Conservation (phyloP, 2,113 vertebrate genomes). For the Centrocercus urophasianus region DNA sequence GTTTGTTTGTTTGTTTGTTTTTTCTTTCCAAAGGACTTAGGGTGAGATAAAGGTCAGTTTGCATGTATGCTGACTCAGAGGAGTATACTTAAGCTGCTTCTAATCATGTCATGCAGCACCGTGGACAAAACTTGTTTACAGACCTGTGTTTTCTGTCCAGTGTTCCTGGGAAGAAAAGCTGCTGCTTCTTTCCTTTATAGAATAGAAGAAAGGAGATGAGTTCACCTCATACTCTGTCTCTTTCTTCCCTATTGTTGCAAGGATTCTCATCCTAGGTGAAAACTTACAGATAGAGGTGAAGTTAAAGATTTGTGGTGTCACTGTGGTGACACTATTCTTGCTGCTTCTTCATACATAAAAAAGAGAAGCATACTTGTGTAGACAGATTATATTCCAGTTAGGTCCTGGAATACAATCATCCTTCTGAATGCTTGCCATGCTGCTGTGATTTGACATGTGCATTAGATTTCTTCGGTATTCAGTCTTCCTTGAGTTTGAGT, state of each 20-base stretch:
- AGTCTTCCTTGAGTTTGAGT: background rate
- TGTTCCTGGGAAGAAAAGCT: background rate
- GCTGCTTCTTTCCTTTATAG: background rate
- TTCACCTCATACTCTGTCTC: accelerated
- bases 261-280: background rate
- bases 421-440: background rate
- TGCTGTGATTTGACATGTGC: background rate
- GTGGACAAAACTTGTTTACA: background rate
- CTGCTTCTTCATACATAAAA: background rate
- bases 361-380: background rate
- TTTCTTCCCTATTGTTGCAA: background rate
- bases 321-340: background rate
- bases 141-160: background rate
- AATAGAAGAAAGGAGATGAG: background rate
- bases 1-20: background rate
- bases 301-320: background rate
- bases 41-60: background rate
- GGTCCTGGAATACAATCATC: background rate
- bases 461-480: background rate
- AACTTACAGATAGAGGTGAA: background rate
- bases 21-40: background rate
- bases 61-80: background rate
- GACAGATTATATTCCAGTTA: background rate
- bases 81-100: background rate
- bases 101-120: background rate